These are phyloP conservation scores for Monodelphis domestica DNA, from an alignment of 2,797 vertebrate species.

Conservation along the genomic window DNA sequence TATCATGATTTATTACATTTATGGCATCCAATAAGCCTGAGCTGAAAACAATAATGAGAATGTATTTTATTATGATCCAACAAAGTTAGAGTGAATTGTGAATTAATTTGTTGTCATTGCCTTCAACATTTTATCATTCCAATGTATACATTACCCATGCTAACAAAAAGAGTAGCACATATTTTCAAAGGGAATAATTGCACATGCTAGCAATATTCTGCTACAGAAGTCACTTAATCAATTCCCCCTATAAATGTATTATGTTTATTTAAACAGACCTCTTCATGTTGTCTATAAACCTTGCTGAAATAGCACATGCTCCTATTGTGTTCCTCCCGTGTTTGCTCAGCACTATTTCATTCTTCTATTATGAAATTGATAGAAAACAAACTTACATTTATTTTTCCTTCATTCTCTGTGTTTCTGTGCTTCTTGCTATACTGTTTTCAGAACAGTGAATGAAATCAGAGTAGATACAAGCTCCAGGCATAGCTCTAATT, in stretches of 20 bases:
- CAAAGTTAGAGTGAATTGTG: not conserved
- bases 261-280: not conserved
- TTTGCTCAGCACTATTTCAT: not conserved
- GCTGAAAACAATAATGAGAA: not conserved
- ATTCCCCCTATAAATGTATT: not conserved
- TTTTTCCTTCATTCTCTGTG: not conserved
- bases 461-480: not conserved
- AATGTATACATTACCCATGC: not conserved
- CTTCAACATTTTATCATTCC: not conserved
- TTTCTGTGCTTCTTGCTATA: not conserved
- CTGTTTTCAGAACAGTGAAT: not conserved
- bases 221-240: not conserved
- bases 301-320: not conserved
- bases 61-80: not conserved
- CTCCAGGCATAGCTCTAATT: not conserved
- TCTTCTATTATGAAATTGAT: not conserved
- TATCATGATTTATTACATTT: constrained; percentile 4
- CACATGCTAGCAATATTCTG: not conserved
- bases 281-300: not conserved
- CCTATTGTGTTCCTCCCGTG: not conserved
- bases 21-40: not conserved
- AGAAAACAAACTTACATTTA: not conserved
- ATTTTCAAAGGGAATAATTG: not conserved
- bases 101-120: not conserved
- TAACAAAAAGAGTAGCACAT: not conserved